Base-by-base conservation (phyloP, 2,113 vertebrate genomes). In the Ascaphus truei region DNA sequence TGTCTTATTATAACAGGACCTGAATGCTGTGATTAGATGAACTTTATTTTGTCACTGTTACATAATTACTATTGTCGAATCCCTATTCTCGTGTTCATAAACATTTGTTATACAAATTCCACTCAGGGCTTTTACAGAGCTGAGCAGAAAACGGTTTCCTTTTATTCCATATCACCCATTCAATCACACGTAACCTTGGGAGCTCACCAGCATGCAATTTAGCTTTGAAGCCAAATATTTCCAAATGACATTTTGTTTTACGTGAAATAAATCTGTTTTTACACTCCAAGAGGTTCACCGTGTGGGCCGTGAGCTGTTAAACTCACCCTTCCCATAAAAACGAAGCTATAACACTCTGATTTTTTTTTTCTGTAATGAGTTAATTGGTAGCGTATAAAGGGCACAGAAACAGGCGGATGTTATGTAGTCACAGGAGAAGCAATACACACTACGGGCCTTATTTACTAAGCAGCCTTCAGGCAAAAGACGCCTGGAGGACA, bases 41-140 rank as follows among this genome's bases (percentile, higher is more conserved):
- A 71, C 67, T 71, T 71, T 71, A 71, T 71, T 71, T 61, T 71
- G 56, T 71, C 67, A 71, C 67, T 71, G 67, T 71, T 60, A 61
- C 67, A 61, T 71, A 71, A 71, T 71, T 71, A 71, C 67, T 71
- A 71, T 71, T 71, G 67, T 71, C 67, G 67, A 61, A 41, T 41
- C 25, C 47, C 67, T 71, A 61, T 71, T 71, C 67, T 52, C 45
- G 56, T 71, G 67, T 71, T 71, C 67, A 61, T 71, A 71, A 71
- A 71, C 67, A 71, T 71, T 71, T 71, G 67, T 71, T 71, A 61
- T 71, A 59, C 67, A 71, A 61, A 71, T 71, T 71, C 67, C 67
- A 61, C 67, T 71, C 67, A 71, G 56, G 57, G 67, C 56, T 71
- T 71, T 71, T 71, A 71, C 67, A 52, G 67, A 71, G 57, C 67